Percentiles rank a stretch among this genome's conserved stretches.
Evolutionary conservation across 2,113 vertebrate species (phyloP).

Genomic region (Sardina pilchardus): DNA sequence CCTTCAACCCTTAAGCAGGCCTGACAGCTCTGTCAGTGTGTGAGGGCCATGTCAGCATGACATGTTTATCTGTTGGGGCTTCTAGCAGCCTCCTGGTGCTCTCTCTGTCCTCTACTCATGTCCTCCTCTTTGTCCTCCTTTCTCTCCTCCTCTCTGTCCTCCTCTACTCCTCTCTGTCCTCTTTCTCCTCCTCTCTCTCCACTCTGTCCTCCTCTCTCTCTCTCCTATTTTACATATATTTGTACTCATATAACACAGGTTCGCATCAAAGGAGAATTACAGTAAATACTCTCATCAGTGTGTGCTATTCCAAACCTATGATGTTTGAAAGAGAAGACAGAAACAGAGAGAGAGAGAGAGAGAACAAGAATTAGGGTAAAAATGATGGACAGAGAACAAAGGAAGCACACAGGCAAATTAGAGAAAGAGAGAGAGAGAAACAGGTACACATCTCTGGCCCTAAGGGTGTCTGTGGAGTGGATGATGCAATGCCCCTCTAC

Average conservation of each 20-base stretch:
- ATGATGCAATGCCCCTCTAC: background rate
- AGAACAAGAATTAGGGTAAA: background rate
- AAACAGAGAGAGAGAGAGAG: background rate
- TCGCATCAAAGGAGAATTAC: too few species aligned
- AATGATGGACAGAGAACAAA: background rate
- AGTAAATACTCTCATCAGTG: background rate
- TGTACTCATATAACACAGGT: too few species aligned
- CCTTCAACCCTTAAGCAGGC: background rate
- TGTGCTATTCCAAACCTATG: background rate
- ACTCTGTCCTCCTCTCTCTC: background rate
- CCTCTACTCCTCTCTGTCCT: background rate
- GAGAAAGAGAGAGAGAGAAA: background rate
- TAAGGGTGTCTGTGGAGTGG: background rate
- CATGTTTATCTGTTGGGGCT: slow-evolving; percentile 54
- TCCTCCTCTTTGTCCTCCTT: background rate
- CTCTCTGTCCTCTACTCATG: too few species aligned
- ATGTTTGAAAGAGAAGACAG: too few species aligned
- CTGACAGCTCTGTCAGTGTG: slow-evolving; percentile 54
- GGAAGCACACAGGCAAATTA: too few species aligned
- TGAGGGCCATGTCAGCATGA: slow-evolving; percentile 49
- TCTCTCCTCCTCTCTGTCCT: background rate
- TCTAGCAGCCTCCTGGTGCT: background rate
- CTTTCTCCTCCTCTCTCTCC: background rate
- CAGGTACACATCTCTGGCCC: background rate
- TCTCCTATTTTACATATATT: background rate